Evolutionary conservation across 92 coral and sea anemone species (phyloP).

Genomic region (Meandrina meandrites): DNA sequence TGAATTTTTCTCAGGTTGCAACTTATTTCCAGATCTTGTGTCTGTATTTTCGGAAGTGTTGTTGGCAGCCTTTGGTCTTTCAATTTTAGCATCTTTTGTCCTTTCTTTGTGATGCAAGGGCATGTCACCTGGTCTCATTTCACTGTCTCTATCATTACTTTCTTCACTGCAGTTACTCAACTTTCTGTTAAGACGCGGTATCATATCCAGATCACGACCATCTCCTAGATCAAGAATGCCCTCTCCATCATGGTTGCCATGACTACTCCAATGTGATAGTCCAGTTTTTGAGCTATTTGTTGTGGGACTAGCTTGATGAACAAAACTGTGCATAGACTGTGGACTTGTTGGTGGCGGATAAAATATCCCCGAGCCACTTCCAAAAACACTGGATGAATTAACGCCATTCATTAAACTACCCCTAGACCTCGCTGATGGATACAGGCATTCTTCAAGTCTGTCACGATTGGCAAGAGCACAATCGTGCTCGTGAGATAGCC

Average conservation of each 20-base stretch:
- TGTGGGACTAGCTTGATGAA: constrained; percentile 72
- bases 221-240: constrained; percentile 73
- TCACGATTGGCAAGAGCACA: constrained; percentile 69
- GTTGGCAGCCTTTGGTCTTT: constrained; percentile 15
- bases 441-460: constrained; percentile 74
- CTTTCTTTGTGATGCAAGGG: constrained; percentile 27
- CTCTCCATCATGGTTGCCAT: constrained; percentile 80
- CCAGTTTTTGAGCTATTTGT: constrained; percentile 33
- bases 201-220: constrained; percentile 72
- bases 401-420: constrained; percentile 65
- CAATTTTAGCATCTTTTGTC: constrained; percentile 25
- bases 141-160: constrained; percentile 54
- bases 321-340: constrained; percentile 75
- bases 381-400: constrained; percentile 66
- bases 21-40: constrained; percentile 14
- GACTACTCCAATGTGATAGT: constrained; percentile 55
- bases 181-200: constrained; percentile 35
- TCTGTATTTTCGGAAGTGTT: constrained; percentile 32
- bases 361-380: constrained; percentile 86
- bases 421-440: constrained; percentile 62
- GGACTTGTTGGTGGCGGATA: constrained; percentile 83
- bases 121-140: constrained; percentile 34
- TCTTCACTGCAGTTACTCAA: constrained; percentile 62
- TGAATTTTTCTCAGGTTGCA: background rate
- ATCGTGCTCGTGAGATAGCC: constrained; percentile 97